Evolutionary conservation across 2,888 invertebrate species (phyloP).

Genomic region (Andrena fulva): DNA sequence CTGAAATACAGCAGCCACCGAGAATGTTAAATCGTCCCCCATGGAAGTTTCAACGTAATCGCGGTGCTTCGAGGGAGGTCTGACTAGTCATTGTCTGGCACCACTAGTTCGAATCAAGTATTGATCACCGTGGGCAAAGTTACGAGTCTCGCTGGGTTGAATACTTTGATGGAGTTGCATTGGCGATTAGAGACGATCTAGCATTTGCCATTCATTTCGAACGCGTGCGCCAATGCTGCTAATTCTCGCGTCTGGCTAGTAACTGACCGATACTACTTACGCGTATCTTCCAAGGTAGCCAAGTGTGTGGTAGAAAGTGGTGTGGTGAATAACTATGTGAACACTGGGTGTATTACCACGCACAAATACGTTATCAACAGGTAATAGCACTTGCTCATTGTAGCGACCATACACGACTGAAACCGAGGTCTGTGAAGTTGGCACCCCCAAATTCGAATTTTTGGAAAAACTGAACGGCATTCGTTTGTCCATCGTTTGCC

Average conservation of each 20-base stretch:
- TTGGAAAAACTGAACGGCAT: too few species aligned
- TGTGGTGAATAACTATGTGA: too few species aligned
- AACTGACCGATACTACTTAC: slow-evolving; percentile 17
- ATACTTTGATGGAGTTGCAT: slow-evolving; percentile 42
- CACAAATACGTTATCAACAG: too few species aligned
- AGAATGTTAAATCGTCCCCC: slow-evolving; percentile 10
- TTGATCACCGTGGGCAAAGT: slow-evolving; percentile 37
- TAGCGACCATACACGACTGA: too few species aligned
- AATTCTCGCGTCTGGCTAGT: not conserved
- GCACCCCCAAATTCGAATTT: too few species aligned
- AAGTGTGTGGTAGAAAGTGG: not conserved
- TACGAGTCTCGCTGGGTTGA: slow-evolving; percentile 37
- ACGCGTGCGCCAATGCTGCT: not conserved
- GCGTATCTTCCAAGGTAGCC: not conserved
- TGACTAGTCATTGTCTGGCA: slow-evolving; percentile 32
- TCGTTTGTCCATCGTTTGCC: too few species aligned
- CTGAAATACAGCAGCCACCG: not conserved
- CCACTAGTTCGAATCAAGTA: slow-evolving; percentile 46
- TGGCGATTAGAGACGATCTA: slow-evolving; percentile 28
- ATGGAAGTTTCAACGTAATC: slow-evolving; percentile 35
- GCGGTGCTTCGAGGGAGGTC: slow-evolving; percentile 12
- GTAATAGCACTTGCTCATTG: too few species aligned
- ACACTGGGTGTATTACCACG: too few species aligned
- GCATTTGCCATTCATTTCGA: slow-evolving; percentile 23
- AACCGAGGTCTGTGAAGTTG: too few species aligned